A percentile compares a stretch with the other conserved stretches of the same genome.
phyloP scores from a whole-genome alignment of 2,113 vertebrate genomes.

The Chloroceryle aenea region DNA sequence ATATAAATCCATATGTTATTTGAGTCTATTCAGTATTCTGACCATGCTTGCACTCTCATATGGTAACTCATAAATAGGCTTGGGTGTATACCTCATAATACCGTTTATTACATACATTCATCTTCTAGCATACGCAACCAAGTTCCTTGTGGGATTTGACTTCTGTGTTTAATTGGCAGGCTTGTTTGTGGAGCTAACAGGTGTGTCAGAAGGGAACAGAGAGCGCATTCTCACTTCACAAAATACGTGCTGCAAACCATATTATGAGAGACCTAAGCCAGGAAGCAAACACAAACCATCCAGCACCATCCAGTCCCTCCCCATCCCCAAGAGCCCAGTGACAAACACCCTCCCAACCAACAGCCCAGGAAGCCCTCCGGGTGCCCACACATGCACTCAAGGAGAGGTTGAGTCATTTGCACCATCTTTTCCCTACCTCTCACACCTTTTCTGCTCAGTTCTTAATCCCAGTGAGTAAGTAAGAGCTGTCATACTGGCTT shows the following conservation, averaged over 20 bases:
- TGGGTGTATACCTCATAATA: conserved; percentile 18
- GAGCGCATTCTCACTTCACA: conserved; percentile 34
- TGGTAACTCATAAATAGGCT: conserved; percentile 35
- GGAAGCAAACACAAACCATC: neutral
- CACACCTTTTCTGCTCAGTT: neutral
- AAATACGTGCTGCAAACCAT: neutral
- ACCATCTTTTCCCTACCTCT: neutral
- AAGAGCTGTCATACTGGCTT: neutral
- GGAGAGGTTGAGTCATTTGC: neutral
- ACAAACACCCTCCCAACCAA: neutral
- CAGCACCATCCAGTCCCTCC: neutral
- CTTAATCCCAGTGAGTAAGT: neutral
- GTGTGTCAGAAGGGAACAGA: conserved; percentile 22
- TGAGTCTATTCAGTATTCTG: neutral
- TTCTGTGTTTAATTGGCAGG: conserved; percentile 40
- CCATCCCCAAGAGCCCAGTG: neutral
- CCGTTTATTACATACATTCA: conserved; percentile 46
- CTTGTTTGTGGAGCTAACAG: conserved; percentile 21
- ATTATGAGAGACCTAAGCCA: neutral
- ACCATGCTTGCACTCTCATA: neutral
- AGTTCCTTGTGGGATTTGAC: conserved; percentile 41
- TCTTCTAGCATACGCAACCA: conserved; percentile 9
- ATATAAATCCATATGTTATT: neutral
- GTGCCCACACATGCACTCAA: neutral
- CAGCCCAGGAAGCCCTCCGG: neutral